Percentiles rank a stretch among this genome's conserved stretches.
phyloP scores from a whole-genome alignment of 2,888 invertebrate species.

The Lasiommata megera region DNA sequence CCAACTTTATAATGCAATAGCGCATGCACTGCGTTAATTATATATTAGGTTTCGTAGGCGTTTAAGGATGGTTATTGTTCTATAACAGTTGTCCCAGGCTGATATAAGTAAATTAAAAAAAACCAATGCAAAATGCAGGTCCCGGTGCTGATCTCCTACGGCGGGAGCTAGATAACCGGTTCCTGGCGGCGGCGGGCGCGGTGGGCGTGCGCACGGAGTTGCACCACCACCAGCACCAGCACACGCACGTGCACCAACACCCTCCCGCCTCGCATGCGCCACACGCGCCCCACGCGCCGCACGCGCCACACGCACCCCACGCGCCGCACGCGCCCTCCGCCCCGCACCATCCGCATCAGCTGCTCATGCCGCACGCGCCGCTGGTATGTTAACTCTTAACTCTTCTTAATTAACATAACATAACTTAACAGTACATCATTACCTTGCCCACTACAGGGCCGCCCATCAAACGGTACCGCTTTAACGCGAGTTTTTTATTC shows the following conservation, averaged over 20 bases:
- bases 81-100: too few relatives aligned
- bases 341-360: slow-evolving; percentile 55
- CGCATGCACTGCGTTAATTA: too few relatives aligned
- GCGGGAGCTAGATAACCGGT: slow-evolving; percentile 94
- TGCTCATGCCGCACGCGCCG: slow-evolving; percentile 65
- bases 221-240: slow-evolving; percentile 96
- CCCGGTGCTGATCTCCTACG: slow-evolving; percentile 90
- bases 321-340: slow-evolving; percentile 63
- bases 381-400: slow-evolving; percentile 75
- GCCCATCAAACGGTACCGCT: too few relatives aligned
- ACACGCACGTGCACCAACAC: slow-evolving; percentile 94
- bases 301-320: slow-evolving; percentile 64
- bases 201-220: slow-evolving; percentile 88
- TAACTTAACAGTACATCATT: too few relatives aligned
- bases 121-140: slow-evolving; percentile 62
- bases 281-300: slow-evolving; percentile 86
- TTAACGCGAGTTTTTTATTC: too few relatives aligned
- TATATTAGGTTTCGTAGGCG: too few relatives aligned
- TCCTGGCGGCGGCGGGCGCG: slow-evolving; percentile 92
- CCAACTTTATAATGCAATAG: too few relatives aligned
- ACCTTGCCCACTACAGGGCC: too few relatives aligned
- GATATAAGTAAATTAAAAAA: too few relatives aligned
- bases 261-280: slow-evolving; percentile 85
- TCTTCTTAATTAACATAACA: neutral
- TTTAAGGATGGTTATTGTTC: too few relatives aligned